These are phyloP conservation scores for Drosophila nannoptera DNA, from an alignment of 1,140 invertebrate species.

Conservation along the genomic window DNA sequence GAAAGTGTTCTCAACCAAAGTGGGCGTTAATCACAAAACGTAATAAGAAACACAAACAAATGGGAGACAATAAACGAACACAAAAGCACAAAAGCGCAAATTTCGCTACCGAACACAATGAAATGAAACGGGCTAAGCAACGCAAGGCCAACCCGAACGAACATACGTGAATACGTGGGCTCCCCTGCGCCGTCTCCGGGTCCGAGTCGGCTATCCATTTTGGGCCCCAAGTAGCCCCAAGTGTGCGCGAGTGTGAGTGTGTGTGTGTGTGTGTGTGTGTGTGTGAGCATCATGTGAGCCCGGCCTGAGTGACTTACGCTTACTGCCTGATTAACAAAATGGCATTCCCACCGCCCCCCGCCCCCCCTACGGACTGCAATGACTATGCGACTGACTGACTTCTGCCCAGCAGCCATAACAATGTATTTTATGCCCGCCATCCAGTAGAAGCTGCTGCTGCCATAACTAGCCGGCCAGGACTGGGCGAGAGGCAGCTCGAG, in stretches of 20 bases:
- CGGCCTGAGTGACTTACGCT: conserved; percentile 64
- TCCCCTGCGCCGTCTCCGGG: conserved; percentile 7
- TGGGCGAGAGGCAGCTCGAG: background rate
- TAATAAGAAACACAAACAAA: background rate
- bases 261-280: conserved; percentile 13
- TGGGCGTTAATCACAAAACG: conserved; percentile 28
- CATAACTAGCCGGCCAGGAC: conserved; percentile 20
- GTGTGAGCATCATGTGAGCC: conserved; percentile 53
- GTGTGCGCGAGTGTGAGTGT: conserved; percentile 1
- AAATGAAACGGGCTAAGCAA: conserved; percentile 48
- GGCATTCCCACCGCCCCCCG: too few species aligned
- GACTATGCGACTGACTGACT: conserved; percentile 62
- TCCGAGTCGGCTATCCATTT: conserved; percentile 36
- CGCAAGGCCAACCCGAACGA: conserved; percentile 44
- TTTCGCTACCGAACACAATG: conserved; percentile 31
- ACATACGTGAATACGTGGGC: conserved; percentile 7
- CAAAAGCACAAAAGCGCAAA: conserved; percentile 19
- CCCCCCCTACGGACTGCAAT: conserved; percentile 34
- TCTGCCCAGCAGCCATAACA: conserved; percentile 75
- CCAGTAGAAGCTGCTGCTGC: conserved; percentile 18
- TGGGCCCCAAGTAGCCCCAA: background rate
- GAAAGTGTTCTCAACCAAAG: conserved; percentile 16
- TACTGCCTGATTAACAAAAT: conserved; percentile 72
- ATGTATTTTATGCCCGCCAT: conserved; percentile 70
- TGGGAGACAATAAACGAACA: conserved; percentile 2